Evolutionary conservation across 2,113 vertebrate genomes (phyloP).

Genomic region (Caloenas nicobarica): DNA sequence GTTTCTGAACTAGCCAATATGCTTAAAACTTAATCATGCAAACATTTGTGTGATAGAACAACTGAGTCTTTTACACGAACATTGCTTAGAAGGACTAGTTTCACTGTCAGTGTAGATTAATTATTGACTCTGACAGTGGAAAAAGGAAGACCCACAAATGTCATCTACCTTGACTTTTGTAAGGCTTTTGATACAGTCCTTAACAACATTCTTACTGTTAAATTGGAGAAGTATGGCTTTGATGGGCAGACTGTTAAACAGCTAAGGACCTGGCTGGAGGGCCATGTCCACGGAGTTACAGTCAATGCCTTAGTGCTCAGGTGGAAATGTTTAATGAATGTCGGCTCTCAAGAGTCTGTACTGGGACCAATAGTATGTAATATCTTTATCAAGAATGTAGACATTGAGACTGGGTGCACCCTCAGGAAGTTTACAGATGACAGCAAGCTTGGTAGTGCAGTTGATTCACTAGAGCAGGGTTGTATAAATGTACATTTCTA

Average conservation of each 20-base stretch:
- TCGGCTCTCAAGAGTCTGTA: not conserved
- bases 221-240: not conserved
- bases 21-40: not conserved
- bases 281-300: not conserved
- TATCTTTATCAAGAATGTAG: not conserved
- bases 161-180: not conserved
- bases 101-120: not conserved
- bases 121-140: not conserved
- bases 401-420: not conserved
- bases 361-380: not conserved
- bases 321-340: not conserved
- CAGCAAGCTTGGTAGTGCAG: not conserved
- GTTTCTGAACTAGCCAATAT: not conserved
- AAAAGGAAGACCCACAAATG: accelerated
- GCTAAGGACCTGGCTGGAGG: not conserved
- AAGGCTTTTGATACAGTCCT: not conserved
- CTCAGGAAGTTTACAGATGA: not conserved
- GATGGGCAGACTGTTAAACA: not conserved
- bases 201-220: not conserved
- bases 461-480: no score
- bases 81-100: not conserved
- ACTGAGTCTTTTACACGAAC: not conserved
- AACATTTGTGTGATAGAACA: not conserved
- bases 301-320: no score
- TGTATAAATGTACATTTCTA: no score